A percentile compares a stretch with the other conserved stretches of the same genome.
Conservation (phyloP, 2,888 invertebrate species). For the Lycia hirtaria region DNA sequence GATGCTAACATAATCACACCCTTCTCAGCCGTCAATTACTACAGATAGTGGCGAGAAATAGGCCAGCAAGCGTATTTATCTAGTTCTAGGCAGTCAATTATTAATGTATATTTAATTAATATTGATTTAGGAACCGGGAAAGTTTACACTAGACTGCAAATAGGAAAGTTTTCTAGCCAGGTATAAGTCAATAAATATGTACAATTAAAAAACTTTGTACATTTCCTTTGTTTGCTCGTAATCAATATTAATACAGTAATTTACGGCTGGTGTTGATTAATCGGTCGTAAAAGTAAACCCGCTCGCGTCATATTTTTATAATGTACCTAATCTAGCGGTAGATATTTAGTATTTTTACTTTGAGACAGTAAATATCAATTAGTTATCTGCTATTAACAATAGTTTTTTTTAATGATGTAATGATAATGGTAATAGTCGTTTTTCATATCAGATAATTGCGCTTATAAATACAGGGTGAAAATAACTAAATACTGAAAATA, state of each 20-base stretch:
- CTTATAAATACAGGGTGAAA: too few species aligned
- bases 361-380: neutral
- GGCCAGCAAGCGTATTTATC: constrained; percentile 21
- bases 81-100: constrained; percentile 13
- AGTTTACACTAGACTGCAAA: constrained; percentile 29
- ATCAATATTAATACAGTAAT: constrained; percentile 16
- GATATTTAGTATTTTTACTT: neutral
- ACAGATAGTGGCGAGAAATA: constrained; percentile 41
- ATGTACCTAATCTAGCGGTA: neutral
- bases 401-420: neutral
- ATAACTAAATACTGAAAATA: too few species aligned
- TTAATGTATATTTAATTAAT: constrained; percentile 16
- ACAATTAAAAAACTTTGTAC: constrained; percentile 32
- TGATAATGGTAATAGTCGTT: too few species aligned
- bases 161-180: constrained; percentile 38
- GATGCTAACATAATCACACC: neutral
- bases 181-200: constrained; percentile 28
- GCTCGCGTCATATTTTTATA: constrained; percentile 8
- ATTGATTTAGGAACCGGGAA: constrained; percentile 36
- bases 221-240: constrained; percentile 36
- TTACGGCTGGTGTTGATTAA: constrained; percentile 7
- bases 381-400: neutral
- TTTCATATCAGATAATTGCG: too few species aligned
- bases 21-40: constrained; percentile 20
- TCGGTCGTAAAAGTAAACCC: constrained; percentile 5